phyloP scores from a whole-genome alignment of 92 coral and sea anemone genomes.

The Parazoanthus atlanticus region DNA sequence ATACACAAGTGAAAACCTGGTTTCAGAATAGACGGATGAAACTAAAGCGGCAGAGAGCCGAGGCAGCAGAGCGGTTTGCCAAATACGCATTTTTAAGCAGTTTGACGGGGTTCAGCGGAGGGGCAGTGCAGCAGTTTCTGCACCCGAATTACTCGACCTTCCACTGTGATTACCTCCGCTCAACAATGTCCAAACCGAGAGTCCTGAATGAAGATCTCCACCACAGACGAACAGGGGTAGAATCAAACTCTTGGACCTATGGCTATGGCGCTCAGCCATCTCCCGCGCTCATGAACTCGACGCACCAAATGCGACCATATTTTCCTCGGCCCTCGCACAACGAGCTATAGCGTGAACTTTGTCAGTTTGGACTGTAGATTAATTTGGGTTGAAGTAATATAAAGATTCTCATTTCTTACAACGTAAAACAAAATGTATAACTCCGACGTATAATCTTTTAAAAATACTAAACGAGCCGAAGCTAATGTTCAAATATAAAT shows the following conservation, averaged over 20 bases:
- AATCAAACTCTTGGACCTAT: constrained; percentile 17
- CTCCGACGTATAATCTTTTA: not conserved
- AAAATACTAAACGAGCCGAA: not conserved
- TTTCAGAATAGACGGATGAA: constrained; percentile 73
- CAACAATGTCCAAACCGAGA: constrained; percentile 19
- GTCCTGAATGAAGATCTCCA: constrained; percentile 44
- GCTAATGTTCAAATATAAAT: not conserved
- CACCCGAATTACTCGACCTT: constrained; percentile 32
- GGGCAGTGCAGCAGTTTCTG: constrained; percentile 13
- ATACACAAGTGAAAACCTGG: constrained; percentile 68
- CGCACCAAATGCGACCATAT: constrained; percentile 30
- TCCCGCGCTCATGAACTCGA: not conserved
- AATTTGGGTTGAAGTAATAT: not conserved
- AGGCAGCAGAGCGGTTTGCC: constrained; percentile 44
- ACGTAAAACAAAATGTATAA: not conserved
- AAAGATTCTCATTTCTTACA: not conserved
- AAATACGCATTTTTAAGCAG: constrained; percentile 47
- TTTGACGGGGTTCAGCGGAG: constrained; percentile 36
- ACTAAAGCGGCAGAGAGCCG: constrained; percentile 52
- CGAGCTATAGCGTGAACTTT: constrained; percentile 2
- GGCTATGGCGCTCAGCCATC: constrained; percentile 17
- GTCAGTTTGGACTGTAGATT: not conserved
- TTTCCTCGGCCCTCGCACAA: constrained; percentile 1
- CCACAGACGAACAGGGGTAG: constrained; percentile 20
- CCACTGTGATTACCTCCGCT: constrained; percentile 33